Percentiles rank a stretch among this genome's conserved stretches.
Evolutionary conservation across 1,140 invertebrate genomes (phyloP).

Genomic region (Drosophila bocki): DNA sequence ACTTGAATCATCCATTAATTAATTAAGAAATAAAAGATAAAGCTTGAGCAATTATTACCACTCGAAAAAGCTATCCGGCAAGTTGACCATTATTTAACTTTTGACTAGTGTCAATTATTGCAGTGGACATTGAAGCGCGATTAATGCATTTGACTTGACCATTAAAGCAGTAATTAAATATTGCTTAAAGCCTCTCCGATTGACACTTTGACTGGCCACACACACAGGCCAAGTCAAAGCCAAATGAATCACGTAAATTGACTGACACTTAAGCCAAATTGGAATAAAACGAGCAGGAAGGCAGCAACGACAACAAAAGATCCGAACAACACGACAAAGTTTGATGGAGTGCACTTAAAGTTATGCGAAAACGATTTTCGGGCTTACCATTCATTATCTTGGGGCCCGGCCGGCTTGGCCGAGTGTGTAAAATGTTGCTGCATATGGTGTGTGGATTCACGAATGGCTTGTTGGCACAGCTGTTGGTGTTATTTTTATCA

Average conservation of each 20-base stretch:
- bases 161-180: slow-evolving; percentile 57
- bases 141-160: slow-evolving; percentile 23
- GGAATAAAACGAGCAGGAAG: slow-evolving; percentile 46
- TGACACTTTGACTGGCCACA: slow-evolving; percentile 47
- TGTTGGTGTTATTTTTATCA: slow-evolving; percentile 67
- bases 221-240: slow-evolving; percentile 27
- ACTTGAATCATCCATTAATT: neutral
- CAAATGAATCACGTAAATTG: slow-evolving; percentile 53
- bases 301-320: slow-evolving; percentile 32
- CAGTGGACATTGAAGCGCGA: slow-evolving; percentile 14
- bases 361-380: slow-evolving; percentile 54
- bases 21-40: neutral
- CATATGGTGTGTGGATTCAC: slow-evolving; percentile 25
- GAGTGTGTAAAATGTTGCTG: slow-evolving; percentile 25
- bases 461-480: slow-evolving; percentile 51
- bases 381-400: slow-evolving; percentile 39
- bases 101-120: slow-evolving; percentile 38
- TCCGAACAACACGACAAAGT: slow-evolving; percentile 36
- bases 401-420: neutral
- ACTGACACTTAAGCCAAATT: slow-evolving; percentile 60
- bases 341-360: slow-evolving; percentile 63
- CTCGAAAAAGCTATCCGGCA: neutral
- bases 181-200: slow-evolving; percentile 42
- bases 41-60: slow-evolving; percentile 18
- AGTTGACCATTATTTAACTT: slow-evolving; percentile 4